These are phyloP conservation scores for Enteromius mattozi DNA, from an alignment of 2,797 vertebrate genomes.

Conservation along the genomic window DNA sequence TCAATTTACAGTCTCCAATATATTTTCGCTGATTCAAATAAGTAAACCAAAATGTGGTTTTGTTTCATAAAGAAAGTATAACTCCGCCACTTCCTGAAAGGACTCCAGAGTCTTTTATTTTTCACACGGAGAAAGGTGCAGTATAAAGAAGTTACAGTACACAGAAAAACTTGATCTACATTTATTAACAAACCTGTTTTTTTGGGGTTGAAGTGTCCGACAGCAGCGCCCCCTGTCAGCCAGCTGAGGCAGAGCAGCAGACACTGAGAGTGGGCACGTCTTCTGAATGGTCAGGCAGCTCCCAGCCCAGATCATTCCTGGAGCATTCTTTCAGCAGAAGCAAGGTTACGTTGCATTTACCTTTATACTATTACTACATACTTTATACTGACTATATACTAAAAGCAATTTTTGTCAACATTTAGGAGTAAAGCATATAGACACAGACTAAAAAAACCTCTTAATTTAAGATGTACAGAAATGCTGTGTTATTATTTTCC, in stretches of 20 bases:
- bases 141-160: neutral
- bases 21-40: neutral
- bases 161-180: neutral
- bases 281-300: constrained; percentile 73
- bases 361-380: neutral
- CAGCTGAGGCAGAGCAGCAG: constrained; percentile 11
- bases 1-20: neutral
- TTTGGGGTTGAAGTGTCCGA: constrained; percentile 50
- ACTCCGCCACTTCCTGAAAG: constrained; percentile 80
- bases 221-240: neutral
- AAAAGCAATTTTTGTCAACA: neutral
- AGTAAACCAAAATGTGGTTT: neutral
- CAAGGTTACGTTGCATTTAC: constrained; percentile 70
- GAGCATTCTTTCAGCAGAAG: constrained; percentile 72
- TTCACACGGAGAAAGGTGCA: constrained; percentile 74
- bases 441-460: neutral
- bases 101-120: constrained; percentile 80
- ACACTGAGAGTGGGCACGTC: constrained; percentile 67
- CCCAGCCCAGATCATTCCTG: constrained; percentile 66
- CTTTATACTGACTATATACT: neutral
- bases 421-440: neutral
- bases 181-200: neutral
- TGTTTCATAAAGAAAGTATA: neutral
- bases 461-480: neutral
- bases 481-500: constrained; percentile 3